phyloP scores from a whole-genome alignment of 2,888 invertebrate genomes.

The Himalopsyche anomala region DNA sequence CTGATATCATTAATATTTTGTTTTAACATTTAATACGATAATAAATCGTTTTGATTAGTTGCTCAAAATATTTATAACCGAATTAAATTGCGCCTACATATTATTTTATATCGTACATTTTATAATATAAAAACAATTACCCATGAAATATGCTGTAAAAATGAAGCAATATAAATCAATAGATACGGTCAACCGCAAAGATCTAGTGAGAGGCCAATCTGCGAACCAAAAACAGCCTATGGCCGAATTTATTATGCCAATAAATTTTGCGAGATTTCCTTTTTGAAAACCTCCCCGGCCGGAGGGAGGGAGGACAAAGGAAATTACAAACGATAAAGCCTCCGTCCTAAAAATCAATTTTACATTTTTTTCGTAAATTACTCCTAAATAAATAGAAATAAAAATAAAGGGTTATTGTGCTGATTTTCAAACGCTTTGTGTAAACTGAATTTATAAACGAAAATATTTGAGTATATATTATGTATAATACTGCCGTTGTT shows the following conservation, averaged over 20 bases:
- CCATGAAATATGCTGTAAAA: constrained; percentile 48
- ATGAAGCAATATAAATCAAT: constrained; percentile 64
- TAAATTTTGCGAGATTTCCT: constrained; percentile 65
- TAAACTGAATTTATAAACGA: not conserved
- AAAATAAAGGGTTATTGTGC: constrained; percentile 22
- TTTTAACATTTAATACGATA: too few species aligned
- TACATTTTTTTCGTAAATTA: constrained; percentile 45
- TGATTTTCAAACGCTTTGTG: constrained; percentile 12
- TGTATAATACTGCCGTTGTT: not conserved
- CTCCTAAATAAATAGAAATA: constrained; percentile 44
- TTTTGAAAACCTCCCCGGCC: constrained; percentile 48
- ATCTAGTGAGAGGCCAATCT: constrained; percentile 58
- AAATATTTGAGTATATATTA: not conserved
- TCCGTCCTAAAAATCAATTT: constrained; percentile 52
- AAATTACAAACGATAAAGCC: constrained; percentile 63
- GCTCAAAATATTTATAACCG: too few species aligned
- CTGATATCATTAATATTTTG: too few species aligned
- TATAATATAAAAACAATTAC: not conserved
- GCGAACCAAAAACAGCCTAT: constrained; percentile 63
- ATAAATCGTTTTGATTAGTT: too few species aligned
- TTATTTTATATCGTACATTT: too few species aligned
- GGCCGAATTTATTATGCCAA: constrained; percentile 64
- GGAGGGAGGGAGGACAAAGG: constrained; percentile 62
- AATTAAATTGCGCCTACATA: too few species aligned
- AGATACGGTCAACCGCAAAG: constrained; percentile 54